Percentiles rank a stretch among this genome's conserved stretches.
Conservation (phyloP, 1,140 invertebrate genomes). For the Bombus waltoni region DNA sequence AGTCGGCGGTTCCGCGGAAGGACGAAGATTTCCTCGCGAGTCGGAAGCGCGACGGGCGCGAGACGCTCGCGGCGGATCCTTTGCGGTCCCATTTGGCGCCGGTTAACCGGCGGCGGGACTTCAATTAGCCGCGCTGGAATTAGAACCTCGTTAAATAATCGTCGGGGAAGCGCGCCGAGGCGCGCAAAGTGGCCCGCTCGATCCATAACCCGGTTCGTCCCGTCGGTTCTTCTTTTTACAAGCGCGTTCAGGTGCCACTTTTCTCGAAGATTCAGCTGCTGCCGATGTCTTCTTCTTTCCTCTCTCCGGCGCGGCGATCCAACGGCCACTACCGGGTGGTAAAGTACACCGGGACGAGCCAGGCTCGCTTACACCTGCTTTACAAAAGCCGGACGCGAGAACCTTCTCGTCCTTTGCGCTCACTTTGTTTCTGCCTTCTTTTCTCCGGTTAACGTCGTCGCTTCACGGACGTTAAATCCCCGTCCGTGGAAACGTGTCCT, state of each 20-base stretch:
- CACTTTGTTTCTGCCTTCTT: not conserved
- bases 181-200: slow-evolving; percentile 45
- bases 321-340: slow-evolving; percentile 75
- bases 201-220: slow-evolving; percentile 1
- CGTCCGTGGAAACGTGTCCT: too few relatives aligned
- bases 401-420: not conserved
- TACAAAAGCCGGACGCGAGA: slow-evolving; percentile 60
- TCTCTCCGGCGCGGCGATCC: slow-evolving; percentile 65
- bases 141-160: slow-evolving; percentile 63
- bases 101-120: not conserved
- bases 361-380: slow-evolving; percentile 78
- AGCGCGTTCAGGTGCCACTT: slow-evolving; percentile 73
- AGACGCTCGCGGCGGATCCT: not conserved
- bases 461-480: too few relatives aligned
- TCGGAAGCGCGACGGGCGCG: not conserved
- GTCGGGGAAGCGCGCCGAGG: slow-evolving; percentile 12
- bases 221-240: not conserved
- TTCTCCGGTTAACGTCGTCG: not conserved
- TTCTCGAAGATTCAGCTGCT: slow-evolving; percentile 76
- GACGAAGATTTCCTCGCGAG: not conserved
- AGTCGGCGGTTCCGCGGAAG: not conserved
- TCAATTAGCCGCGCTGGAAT: slow-evolving; percentile 31
- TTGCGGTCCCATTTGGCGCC: not conserved
- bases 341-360: slow-evolving; percentile 64
- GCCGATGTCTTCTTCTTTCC: slow-evolving; percentile 40